Percentiles rank a stretch among this genome's conserved stretches.
Evolutionary conservation across 30 jellyfish, hydroid and myxozoan species (phyloP).

Genomic region (Nemopilema nomurai): DNA sequence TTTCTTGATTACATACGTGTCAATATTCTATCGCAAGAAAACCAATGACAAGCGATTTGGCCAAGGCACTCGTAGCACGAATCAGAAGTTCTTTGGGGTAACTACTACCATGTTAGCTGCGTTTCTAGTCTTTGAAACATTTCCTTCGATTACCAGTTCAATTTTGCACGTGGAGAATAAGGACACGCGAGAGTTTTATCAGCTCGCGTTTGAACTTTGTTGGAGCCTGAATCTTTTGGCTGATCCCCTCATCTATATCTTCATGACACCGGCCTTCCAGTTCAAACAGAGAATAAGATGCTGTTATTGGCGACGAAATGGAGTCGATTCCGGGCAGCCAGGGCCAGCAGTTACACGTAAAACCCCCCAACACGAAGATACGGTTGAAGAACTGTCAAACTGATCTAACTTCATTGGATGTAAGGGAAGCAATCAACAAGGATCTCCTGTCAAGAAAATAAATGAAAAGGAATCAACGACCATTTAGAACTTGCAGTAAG

Average conservation of each 20-base stretch:
- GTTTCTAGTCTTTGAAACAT: conserved; percentile 4
- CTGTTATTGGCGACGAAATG: background rate
- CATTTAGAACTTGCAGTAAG: no score
- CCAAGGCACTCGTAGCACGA: background rate
- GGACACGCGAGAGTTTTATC: background rate
- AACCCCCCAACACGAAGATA: no score
- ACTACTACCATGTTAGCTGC: conserved; percentile 9
- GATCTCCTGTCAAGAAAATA: no score
- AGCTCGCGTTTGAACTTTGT: background rate
- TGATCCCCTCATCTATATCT: conserved; percentile 26
- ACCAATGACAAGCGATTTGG: background rate
- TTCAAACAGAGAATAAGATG: background rate
- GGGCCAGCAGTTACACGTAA: background rate
- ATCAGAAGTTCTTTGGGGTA: conserved; percentile 7
- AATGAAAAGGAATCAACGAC: no score
- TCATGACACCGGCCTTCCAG: conserved; percentile 12
- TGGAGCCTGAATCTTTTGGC: conserved; percentile 37
- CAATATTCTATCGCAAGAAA: background rate
- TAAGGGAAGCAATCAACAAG: no score
- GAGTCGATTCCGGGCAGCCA: background rate
- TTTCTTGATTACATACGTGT: background rate
- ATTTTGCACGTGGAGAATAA: background rate
- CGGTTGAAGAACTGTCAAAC: background rate
- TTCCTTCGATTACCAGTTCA: conserved; percentile 4
- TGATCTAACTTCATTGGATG: no score